Base-by-base conservation (phyloP, 2,113 vertebrate species). In the Chloropsis hardwickii region DNA sequence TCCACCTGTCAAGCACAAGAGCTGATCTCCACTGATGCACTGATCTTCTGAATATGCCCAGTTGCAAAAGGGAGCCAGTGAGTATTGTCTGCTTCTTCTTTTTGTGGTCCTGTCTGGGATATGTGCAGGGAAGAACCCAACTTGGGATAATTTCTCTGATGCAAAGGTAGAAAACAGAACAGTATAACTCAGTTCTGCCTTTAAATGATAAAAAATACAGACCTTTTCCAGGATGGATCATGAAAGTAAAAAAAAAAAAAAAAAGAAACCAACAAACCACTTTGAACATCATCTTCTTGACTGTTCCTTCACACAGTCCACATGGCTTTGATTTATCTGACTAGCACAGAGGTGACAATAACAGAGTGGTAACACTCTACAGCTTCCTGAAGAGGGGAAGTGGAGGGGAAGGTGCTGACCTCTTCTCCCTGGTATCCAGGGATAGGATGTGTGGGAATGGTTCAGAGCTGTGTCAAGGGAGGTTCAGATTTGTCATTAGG, bases 11-110 rank as follows among this genome's bases (percentile, higher is more conserved):
- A 61, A 61, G 27, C 37, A 48, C 16, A 47, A 64, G 40, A 71
- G 44, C 17, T 71, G 39, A 39, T 37, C 45, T 61, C 27, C 53
- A 67, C 20, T 12, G 5, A 22, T 19, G 24, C 19, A 61, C 17
- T 3, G 1, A 20, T 37, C 21, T 87, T 81, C 69, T 71, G 39
- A 73, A 48, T 18, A 9, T 28, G 24, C 5, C 20, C 2, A 4
- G 20, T 10, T 79, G n/a, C 42, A 57, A 39, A 73, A 64, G 13
- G 5, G 10, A 44, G 10, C 7, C 37, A 57, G 60, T 0, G 0
- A 81, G 70, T 25, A 22, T 13, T 61, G 33, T 4, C 61, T 58
- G 14, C 31, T 70, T 1, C 37, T 70, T 84, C 23, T 81, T 50
- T 71, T 69, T 64, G 14, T 70, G 39, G 35, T 81, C 35, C 14